Percentiles rank a stretch among this genome's conserved stretches.
phyloP scores from a whole-genome alignment of 53 echinoderm and acorn worm species.

The Holothuria leucospilota region DNA sequence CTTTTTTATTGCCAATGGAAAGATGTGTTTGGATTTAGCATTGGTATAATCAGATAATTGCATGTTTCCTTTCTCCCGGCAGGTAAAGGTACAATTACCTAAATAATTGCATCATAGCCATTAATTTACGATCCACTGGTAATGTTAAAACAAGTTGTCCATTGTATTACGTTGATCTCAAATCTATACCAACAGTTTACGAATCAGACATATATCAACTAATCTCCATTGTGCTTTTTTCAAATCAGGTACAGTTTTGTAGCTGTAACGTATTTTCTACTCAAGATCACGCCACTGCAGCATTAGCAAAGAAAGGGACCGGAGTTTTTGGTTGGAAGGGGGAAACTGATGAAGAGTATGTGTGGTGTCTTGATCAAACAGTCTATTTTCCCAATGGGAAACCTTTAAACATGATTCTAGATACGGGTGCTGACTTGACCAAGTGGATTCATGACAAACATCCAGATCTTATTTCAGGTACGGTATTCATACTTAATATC shows the following conservation, averaged over 20 bases:
- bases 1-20: too few species aligned
- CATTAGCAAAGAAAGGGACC: constrained; percentile 69
- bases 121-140: too few species aligned
- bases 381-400: constrained; percentile 68
- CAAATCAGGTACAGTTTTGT: constrained; percentile 15
- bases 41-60: too few species aligned
- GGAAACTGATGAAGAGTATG: constrained; percentile 88
- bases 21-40: too few species aligned
- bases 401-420: constrained; percentile 85
- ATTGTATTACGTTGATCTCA: too few species aligned
- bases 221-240: too few species aligned
- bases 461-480: constrained; percentile 65
- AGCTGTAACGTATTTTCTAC: constrained; percentile 3
- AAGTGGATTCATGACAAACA: constrained; percentile 76
- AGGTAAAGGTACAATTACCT: too few species aligned
- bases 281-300: constrained; percentile 86
- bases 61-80: too few species aligned
- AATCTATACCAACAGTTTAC: too few species aligned
- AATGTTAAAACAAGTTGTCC: too few species aligned
- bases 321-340: constrained; percentile 85
- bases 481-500: constrained; percentile 3
- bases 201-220: too few species aligned
- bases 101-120: too few species aligned
- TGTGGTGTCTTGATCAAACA: constrained; percentile 86
- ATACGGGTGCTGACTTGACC: constrained; percentile 85